These are phyloP conservation scores for Archilochus colubris DNA, from an alignment of 2,113 vertebrate species.

Conservation along the genomic window DNA sequence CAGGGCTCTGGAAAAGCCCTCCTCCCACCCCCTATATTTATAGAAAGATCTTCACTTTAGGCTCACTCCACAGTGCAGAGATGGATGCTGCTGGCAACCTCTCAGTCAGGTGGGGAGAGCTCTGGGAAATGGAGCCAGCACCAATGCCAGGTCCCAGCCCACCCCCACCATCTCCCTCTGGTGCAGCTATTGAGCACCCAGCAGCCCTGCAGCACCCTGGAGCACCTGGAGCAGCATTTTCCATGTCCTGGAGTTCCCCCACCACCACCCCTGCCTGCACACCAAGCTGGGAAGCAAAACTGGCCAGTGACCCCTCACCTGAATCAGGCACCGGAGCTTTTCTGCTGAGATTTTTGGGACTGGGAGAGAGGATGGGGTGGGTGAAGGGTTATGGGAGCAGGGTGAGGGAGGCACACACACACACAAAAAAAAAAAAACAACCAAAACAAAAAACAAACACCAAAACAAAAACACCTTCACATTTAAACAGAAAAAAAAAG, in stretches of 20 bases:
- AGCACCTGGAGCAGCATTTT: neutral
- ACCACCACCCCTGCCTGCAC: neutral
- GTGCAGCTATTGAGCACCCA: neutral
- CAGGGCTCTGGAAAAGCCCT: neutral
- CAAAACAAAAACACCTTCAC: neutral
- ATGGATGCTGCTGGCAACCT: neutral
- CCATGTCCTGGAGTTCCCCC: neutral
- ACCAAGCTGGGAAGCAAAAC: neutral
- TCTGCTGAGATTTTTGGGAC: constrained; percentile 19
- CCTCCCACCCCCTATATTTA: neutral
- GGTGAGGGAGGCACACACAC: neutral
- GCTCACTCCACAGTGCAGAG: constrained; percentile 30
- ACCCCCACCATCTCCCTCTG: neutral
- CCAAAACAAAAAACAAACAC: too few species aligned
- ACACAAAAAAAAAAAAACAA: neutral
- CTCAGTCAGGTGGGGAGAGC: neutral
- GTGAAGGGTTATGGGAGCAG: rapidly evolving
- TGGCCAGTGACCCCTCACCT: neutral
- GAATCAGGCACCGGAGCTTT: neutral
- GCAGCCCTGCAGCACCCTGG: neutral
- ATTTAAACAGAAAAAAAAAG: neutral
- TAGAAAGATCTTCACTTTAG: neutral
- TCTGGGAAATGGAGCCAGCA: neutral
- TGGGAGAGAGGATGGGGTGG: neutral
- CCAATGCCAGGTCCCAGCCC: rapidly evolving